Conservation (phyloP, 35 echinoderm and acorn worm genomes). For the Heliocidaris erythrogramma region DNA sequence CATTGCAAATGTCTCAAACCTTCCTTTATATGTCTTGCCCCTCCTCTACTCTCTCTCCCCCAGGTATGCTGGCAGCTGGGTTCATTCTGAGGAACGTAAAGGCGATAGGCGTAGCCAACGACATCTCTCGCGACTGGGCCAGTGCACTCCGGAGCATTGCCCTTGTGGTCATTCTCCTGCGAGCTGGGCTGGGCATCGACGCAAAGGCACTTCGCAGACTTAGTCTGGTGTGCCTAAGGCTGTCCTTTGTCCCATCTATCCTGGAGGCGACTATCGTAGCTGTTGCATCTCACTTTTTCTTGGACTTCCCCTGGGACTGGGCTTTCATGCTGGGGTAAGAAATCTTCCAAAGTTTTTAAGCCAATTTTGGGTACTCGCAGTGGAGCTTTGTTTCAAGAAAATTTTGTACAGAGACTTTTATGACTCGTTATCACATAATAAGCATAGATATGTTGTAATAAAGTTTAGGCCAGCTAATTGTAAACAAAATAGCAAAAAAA, state of each 20-base stretch:
- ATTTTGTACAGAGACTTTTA: neutral
- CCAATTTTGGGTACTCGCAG: neutral
- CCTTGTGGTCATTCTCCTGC: constrained; percentile 83
- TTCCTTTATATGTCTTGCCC: neutral
- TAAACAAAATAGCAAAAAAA: too few species aligned
- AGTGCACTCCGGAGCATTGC: constrained; percentile 82
- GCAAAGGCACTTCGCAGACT: constrained; percentile 73
- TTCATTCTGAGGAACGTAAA: constrained; percentile 82
- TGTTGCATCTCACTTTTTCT: constrained; percentile 56
- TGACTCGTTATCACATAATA: neutral
- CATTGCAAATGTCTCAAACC: too few species aligned
- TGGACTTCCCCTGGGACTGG: constrained; percentile 94
- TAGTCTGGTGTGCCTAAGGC: constrained; percentile 78
- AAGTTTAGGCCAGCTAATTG: too few species aligned
- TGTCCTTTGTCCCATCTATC: constrained; percentile 76
- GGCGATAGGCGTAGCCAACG: constrained; percentile 74
- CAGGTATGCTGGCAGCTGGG: constrained; percentile 91
- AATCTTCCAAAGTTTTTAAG: too few species aligned
- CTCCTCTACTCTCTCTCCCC: neutral
- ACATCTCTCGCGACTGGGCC: constrained; percentile 79
- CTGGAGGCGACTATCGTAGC: constrained; percentile 69
- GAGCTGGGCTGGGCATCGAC: constrained; percentile 87
- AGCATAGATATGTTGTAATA: neutral
- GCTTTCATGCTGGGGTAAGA: constrained; percentile 99
- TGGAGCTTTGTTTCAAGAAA: neutral